Evolutionary conservation across 2,113 vertebrate species (phyloP).

Genomic region (Pyxicephalus adspersus): DNA sequence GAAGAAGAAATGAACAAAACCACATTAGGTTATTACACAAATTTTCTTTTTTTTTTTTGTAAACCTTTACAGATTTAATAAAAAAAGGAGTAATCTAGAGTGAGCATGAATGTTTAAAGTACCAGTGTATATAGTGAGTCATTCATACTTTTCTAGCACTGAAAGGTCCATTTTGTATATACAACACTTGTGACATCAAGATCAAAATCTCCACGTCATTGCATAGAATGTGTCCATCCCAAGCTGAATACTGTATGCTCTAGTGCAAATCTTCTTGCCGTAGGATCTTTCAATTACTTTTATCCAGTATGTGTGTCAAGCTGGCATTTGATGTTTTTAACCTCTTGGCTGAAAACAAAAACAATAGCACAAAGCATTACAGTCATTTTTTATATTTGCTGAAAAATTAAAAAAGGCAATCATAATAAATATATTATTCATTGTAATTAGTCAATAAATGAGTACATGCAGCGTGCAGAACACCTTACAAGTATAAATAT

Average conservation of each 20-base stretch:
- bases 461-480: no score
- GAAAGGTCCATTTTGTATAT: neutral
- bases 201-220: neutral
- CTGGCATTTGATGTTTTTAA: constrained; percentile 86
- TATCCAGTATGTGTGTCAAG: constrained; percentile 91
- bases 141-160: neutral
- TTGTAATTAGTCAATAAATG: no score
- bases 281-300: constrained; percentile 80
- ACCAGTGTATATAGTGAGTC: neutral
- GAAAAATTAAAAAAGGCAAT: no score
- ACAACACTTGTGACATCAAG: neutral
- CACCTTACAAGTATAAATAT: no score
- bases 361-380: no score
- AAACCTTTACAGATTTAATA: no score
- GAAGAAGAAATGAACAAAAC: no score
- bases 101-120: neutral
- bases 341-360: constrained; percentile 84
- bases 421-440: no score
- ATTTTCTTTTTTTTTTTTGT: no score
- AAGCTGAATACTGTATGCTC: neutral
- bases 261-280: constrained; percentile 50
- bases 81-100: no score
- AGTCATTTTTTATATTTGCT: no score
- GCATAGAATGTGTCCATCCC: constrained; percentile 2
- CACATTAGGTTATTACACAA: no score